Evolutionary conservation across 2,797 vertebrate species (phyloP).

Genomic region (Emydoidea blandingii): DNA sequence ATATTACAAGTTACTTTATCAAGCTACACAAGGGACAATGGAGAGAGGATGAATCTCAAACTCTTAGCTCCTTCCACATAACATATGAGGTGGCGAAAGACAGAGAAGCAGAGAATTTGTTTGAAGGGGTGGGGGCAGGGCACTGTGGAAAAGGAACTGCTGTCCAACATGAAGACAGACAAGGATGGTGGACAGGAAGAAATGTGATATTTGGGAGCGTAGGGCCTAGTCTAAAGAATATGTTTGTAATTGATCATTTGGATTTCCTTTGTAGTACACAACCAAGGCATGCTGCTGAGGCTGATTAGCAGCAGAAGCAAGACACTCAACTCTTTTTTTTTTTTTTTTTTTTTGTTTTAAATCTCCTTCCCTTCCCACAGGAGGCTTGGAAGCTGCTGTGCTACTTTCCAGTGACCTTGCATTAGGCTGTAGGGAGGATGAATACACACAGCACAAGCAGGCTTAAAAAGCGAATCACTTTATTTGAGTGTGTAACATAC

Average conservation of each 20-base stretch:
- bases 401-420: constrained; percentile 65
- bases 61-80: not conserved
- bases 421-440: constrained; percentile 35
- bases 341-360: not conserved
- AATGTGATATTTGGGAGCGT: constrained; percentile 12
- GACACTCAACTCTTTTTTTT: not conserved
- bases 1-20: not conserved
- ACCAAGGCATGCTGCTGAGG: constrained; percentile 51
- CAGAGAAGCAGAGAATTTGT: constrained; percentile 8
- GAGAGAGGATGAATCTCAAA: not conserved
- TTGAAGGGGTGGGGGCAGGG: not conserved
- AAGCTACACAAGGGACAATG: not conserved
- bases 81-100: not conserved
- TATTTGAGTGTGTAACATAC: constrained; percentile 10
- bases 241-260: constrained; percentile 31
- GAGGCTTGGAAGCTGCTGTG: constrained; percentile 22
- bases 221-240: not conserved
- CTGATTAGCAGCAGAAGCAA: constrained; percentile 15
- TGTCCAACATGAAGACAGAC: not conserved
- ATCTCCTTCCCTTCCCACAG: constrained; percentile 17
- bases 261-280: constrained; percentile 23
- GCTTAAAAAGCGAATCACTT: constrained; percentile 26
- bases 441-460: constrained; percentile 33
- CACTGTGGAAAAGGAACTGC: constrained; percentile 2
- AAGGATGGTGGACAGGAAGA: not conserved